These are phyloP conservation scores for Hirtodrosophila histrioides DNA, from an alignment of 2,888 invertebrate genomes.

Conservation along the genomic window DNA sequence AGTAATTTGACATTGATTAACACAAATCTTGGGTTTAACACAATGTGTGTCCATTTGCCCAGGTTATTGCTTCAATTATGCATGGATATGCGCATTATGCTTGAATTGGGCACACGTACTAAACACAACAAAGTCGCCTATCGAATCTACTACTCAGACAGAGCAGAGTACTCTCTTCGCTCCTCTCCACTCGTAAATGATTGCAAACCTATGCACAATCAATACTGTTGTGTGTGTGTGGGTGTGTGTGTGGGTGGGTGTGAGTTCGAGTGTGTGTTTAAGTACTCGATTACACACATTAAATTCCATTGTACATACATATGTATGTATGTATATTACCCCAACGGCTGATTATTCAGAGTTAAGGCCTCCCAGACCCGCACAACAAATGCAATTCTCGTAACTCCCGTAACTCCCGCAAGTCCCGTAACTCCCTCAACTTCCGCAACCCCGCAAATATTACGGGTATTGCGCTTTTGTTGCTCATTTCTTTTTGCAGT, in stretches of 20 bases:
- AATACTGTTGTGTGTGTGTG: not conserved
- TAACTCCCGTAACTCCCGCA: too few species aligned
- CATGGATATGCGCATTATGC: conserved; percentile 11
- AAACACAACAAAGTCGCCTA: too few species aligned
- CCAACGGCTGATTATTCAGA: not conserved
- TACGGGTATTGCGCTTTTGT: not conserved
- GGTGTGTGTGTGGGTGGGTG: not conserved
- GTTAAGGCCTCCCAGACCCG: not conserved
- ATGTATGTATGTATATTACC: too few species aligned
- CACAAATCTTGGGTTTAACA: not conserved
- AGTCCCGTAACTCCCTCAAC: too few species aligned
- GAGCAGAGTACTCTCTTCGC: too few species aligned
- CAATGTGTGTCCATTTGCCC: conserved; percentile 2
- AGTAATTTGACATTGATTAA: not conserved
- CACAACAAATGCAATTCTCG: too few species aligned
- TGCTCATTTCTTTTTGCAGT: conserved; percentile 1
- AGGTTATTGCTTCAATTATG: conserved; percentile 7
- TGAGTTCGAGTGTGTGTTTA: not conserved
- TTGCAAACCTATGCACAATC: too few species aligned
- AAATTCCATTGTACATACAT: not conserved
- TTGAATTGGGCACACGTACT: not conserved
- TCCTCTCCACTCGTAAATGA: too few species aligned
- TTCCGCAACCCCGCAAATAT: not conserved
- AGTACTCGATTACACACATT: conserved; percentile 7
- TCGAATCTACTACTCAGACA: too few species aligned